These are phyloP conservation scores for Pollenia labialis DNA, from an alignment of 2,888 invertebrate species.

Conservation along the genomic window DNA sequence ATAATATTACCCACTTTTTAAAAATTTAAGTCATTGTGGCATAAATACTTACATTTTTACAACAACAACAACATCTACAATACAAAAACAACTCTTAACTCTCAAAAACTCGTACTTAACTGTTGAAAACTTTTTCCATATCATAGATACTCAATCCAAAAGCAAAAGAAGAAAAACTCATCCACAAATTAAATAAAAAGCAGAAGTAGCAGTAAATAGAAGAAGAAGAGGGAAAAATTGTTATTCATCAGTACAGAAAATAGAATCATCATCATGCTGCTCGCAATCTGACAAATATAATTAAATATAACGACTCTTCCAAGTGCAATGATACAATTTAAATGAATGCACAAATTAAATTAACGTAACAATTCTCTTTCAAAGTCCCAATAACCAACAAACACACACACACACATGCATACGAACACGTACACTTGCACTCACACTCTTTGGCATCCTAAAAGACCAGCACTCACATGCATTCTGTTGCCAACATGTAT, in stretches of 20 bases:
- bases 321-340: constrained; percentile 72
- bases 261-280: constrained; percentile 41
- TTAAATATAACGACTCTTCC: constrained; percentile 71
- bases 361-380: constrained; percentile 68
- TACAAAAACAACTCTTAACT: constrained; percentile 30
- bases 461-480: neutral
- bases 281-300: constrained; percentile 71
- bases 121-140: constrained; percentile 54
- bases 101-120: constrained; percentile 55
- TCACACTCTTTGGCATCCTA: constrained; percentile 27
- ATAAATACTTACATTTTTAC: constrained; percentile 1
- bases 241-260: constrained; percentile 60
- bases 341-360: constrained; percentile 72
- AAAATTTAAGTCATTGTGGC: constrained; percentile 40
- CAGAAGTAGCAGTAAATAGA: neutral
- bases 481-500: neutral
- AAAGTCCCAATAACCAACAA: constrained; percentile 52
- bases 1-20: neutral
- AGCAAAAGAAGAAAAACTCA: constrained; percentile 10
- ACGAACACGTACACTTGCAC: neutral
- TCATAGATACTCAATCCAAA: constrained; percentile 43
- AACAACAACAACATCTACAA: neutral
- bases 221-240: constrained; percentile 39
- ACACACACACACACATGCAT: neutral
- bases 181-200: neutral